Base-by-base conservation (phyloP, 2,888 invertebrate genomes). In the Chaetogeoica ovagalla region DNA sequence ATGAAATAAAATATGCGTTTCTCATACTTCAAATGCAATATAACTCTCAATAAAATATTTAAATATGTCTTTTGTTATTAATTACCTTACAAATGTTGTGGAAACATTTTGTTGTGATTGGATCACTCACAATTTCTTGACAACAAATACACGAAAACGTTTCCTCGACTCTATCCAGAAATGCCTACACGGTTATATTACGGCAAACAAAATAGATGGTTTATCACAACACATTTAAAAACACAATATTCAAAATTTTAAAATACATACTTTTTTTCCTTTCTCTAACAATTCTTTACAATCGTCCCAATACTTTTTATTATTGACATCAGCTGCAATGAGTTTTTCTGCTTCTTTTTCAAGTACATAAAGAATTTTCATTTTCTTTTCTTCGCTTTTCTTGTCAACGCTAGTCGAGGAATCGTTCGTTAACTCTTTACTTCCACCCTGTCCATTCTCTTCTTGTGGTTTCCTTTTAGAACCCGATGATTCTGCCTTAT, bases 131-230 rank as follows among this genome's bases (percentile, higher is more conserved):
- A 5, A 94, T 86, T 74, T 93, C 93, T 85, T 92, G 92, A 85
- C 94, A 95, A 84, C 93, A 93, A 71, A 92, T 91, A 84, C 95
- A 95, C n/a, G 89, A 88, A 85, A 94, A 94, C 74, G 88, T 84
- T 84, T 91, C 89, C 81, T 90, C 88, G 3, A 93, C 89, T 83
- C 89, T 89, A 23, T 89, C 88, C 19, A 92, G 86, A 84, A 92
- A 92, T 82, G 88, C 88, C 89, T 88, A 85, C 55, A 48, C n/a
- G n/a, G 48, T 30, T 30, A 70, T n/a, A 21, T 52, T 2, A 68
- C 21, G 23, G 4, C 21, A 30, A 23, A 76, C 48, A 48, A 48
- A 9, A 48, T 48, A 9, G 11, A 48, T 48, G 39, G 15, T 13
- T 8, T 9, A 7, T 48, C 1, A 48, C 6, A 48, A 11, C 15